These are phyloP conservation scores for Sebastes nivosus DNA, from an alignment of 2,797 vertebrate genomes.

Conservation along the genomic window DNA sequence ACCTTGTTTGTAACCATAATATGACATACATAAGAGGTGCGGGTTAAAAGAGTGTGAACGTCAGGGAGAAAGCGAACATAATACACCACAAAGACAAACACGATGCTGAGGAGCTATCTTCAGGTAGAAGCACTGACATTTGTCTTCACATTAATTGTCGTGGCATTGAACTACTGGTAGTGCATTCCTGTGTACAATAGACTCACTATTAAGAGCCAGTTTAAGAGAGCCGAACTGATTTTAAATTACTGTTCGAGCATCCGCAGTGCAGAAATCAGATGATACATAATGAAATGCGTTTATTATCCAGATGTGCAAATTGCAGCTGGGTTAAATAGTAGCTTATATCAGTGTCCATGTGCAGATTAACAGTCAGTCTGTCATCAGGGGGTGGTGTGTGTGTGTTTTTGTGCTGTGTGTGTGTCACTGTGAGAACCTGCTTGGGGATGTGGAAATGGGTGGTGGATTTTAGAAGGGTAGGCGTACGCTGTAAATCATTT, in stretches of 20 bases:
- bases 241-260: no score
- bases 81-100: not conserved
- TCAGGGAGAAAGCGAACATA: not conserved
- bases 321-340: conserved; percentile 5
- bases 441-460: not conserved
- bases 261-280: not conserved
- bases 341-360: not conserved
- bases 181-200: not conserved
- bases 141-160: not conserved
- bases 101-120: not conserved
- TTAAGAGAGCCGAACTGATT: no score
- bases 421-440: not conserved
- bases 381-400: not conserved
- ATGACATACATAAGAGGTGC: not conserved
- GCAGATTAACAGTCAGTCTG: conserved; percentile 17
- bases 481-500: not conserved
- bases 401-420: not conserved
- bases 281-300: not conserved
- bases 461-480: not conserved
- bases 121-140: not conserved
- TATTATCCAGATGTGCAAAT: conserved; percentile 6
- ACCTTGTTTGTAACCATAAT: not conserved
- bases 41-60: not conserved
- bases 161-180: not conserved
- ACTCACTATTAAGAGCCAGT: no score